phyloP scores from a whole-genome alignment of 2,113 vertebrate species.

The Microcebus griseorufus region DNA sequence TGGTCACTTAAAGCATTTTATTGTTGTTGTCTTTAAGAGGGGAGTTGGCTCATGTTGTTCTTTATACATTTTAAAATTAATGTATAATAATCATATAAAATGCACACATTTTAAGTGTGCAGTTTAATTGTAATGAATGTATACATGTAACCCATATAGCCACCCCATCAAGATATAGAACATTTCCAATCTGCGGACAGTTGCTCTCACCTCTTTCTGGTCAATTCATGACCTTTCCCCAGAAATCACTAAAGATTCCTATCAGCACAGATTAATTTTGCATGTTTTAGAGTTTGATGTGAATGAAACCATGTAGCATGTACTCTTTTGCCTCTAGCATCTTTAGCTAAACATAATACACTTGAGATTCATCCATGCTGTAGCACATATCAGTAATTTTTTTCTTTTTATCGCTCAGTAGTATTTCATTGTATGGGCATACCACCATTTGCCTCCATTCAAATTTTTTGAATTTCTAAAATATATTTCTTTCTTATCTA shows the following conservation, averaged over 20 bases:
- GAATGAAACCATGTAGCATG: background rate
- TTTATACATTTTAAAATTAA: background rate
- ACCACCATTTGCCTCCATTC: background rate
- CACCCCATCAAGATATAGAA: background rate
- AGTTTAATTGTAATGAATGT: background rate
- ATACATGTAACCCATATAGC: background rate
- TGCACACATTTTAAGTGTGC: background rate
- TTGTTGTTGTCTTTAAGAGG: background rate
- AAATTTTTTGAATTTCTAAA: background rate
- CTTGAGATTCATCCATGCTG: background rate
- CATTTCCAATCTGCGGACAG: background rate
- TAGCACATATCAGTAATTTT: too few species aligned
- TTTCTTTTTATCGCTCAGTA: background rate
- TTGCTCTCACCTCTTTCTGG: background rate
- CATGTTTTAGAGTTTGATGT: background rate
- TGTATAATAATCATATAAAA: background rate
- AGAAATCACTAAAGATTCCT: background rate
- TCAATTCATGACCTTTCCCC: background rate
- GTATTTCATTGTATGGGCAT: background rate
- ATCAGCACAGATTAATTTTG: background rate
- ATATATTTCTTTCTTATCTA: background rate
- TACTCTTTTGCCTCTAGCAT: background rate
- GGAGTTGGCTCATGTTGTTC: background rate
- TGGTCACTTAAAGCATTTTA: background rate
- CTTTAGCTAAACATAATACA: background rate